Evolutionary conservation across 2,888 invertebrate genomes (phyloP).

Genomic region (Mesorhabditis belari): DNA sequence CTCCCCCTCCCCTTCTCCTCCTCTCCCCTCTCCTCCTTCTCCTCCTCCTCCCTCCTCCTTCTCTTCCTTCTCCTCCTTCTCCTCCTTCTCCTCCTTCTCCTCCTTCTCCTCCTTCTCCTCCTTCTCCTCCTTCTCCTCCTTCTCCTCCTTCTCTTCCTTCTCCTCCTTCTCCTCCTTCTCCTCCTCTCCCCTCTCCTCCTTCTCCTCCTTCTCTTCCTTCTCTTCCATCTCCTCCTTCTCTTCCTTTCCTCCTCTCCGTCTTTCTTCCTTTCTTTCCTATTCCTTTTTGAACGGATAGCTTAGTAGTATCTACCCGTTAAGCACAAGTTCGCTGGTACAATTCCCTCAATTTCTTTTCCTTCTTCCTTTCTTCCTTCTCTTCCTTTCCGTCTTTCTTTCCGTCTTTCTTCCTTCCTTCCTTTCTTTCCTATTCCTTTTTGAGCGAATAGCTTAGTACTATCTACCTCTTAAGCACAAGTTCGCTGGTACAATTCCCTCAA

Average conservation of each 20-base stretch:
- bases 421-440: too few relatives aligned
- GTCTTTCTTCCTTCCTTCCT: too few relatives aligned
- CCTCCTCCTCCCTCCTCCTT: neutral
- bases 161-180: conserved; percentile 2
- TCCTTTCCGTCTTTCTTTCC: too few relatives aligned
- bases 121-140: conserved; percentile 1
- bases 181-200: neutral
- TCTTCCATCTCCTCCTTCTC: too few relatives aligned
- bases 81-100: neutral
- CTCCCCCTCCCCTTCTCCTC: conserved; percentile 6
- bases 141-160: conserved; percentile 2
- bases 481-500: too few relatives aligned
- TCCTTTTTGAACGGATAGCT: too few relatives aligned
- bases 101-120: conserved; percentile 2
- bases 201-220: neutral
- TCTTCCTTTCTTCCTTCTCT: neutral
- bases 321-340: too few relatives aligned
- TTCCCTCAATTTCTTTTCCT: conserved; percentile 1
- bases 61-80: neutral
- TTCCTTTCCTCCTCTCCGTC: too few relatives aligned
- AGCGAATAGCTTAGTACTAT: too few relatives aligned
- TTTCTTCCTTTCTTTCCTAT: too few relatives aligned
- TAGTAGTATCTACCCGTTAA: too few relatives aligned
- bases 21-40: neutral
- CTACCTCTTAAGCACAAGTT: too few relatives aligned